Evolutionary conservation across 2,888 invertebrate genomes (phyloP).

Genomic region (Drosophila maculinotata): DNA sequence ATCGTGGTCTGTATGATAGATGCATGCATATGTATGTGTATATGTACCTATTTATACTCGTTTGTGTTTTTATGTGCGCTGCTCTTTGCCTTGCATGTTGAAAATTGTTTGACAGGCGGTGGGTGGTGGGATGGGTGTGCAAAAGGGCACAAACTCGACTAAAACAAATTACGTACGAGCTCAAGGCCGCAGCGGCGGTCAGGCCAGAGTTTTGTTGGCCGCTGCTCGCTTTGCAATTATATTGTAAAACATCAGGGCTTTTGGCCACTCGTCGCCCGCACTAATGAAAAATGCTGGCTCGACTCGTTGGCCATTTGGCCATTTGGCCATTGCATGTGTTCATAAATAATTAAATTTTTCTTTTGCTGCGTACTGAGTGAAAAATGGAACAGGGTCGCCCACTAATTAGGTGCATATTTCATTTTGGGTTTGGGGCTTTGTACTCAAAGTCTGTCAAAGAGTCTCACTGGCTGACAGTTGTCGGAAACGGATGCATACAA

Average conservation of each 20-base stretch:
- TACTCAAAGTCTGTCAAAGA: slow-evolving; percentile 44
- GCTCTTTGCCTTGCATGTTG: slow-evolving; percentile 70
- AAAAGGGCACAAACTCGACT: slow-evolving; percentile 39
- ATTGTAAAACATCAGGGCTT: slow-evolving; percentile 63
- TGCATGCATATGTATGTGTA: slow-evolving; percentile 15
- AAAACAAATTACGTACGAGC: slow-evolving; percentile 72
- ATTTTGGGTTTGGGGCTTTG: slow-evolving; percentile 35
- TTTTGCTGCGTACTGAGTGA: slow-evolving; percentile 26
- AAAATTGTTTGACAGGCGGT: slow-evolving; percentile 47
- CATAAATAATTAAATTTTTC: slow-evolving; percentile 75
- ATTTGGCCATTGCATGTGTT: slow-evolving; percentile 63
- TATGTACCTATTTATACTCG: slow-evolving; percentile 22
- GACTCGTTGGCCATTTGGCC: slow-evolving; percentile 17
- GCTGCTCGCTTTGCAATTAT: slow-evolving; percentile 60
- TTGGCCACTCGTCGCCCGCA: slow-evolving; percentile 53
- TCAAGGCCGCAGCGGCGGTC: slow-evolving; percentile 73
- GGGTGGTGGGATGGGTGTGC: not conserved
- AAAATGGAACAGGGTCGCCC: slow-evolving; percentile 64
- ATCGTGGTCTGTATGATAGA: slow-evolving; percentile 60
- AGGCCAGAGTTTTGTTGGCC: slow-evolving; percentile 55
- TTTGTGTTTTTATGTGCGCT: slow-evolving; percentile 28
- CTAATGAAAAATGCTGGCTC: slow-evolving; percentile 70
- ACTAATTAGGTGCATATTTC: slow-evolving; percentile 68
- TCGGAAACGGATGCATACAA: slow-evolving; percentile 62
- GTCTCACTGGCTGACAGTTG: slow-evolving; percentile 22